phyloP scores from a whole-genome alignment of 2,113 vertebrate species.

The Psophia crepitans region DNA sequence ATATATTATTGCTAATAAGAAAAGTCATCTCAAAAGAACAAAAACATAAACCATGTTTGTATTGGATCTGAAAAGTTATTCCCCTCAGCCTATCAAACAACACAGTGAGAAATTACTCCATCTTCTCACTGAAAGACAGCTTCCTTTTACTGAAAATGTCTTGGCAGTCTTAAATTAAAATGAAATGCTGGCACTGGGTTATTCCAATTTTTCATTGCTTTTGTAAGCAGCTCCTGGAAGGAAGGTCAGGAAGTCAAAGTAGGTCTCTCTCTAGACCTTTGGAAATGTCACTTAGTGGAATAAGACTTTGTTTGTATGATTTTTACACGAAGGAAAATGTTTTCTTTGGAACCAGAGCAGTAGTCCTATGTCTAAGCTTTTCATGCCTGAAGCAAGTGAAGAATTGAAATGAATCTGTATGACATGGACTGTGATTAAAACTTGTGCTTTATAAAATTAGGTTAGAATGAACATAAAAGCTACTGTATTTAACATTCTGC shows the following conservation, averaged over 20 bases:
- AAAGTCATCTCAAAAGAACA: not conserved
- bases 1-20: not conserved
- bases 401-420: not conserved
- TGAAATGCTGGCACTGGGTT: not conserved
- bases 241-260: not conserved
- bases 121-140: not conserved
- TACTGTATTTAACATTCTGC: not conserved
- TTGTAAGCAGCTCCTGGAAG: constrained; percentile 3
- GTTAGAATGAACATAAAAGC: not conserved
- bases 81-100: not conserved
- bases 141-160: constrained; percentile 13
- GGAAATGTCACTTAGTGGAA: not conserved
- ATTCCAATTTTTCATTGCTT: not conserved
- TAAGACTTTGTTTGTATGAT: not conserved
- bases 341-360: not conserved
- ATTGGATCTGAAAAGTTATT: not conserved
- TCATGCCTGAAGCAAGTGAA: not conserved
- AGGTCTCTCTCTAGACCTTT: not conserved
- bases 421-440: not conserved
- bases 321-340: not conserved
- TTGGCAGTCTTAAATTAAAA: not conserved
- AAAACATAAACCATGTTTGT: not conserved
- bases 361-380: not conserved
- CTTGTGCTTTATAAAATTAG: not conserved
- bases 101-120: not conserved